Percentiles rank a stretch among this genome's conserved stretches.
These are phyloP conservation scores for Agrochola macilenta DNA, from an alignment of 2,888 invertebrate species.

Conservation along the genomic window DNA sequence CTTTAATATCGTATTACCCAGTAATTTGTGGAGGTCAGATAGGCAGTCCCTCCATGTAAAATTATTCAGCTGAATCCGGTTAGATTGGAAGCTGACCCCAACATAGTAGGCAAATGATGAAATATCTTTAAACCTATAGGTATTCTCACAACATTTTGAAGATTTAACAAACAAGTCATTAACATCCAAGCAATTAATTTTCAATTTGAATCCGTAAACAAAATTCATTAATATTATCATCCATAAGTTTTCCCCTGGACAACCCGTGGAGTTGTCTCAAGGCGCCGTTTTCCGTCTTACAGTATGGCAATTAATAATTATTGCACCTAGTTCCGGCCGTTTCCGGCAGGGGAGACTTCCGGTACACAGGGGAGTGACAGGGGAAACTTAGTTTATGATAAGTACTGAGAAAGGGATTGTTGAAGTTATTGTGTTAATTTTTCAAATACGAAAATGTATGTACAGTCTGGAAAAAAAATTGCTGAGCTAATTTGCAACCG, in stretches of 20 bases:
- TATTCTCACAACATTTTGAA: too few species aligned
- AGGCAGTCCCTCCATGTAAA: too few species aligned
- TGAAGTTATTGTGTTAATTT: conserved; percentile 59
- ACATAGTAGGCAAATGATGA: too few species aligned
- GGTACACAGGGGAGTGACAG: conserved; percentile 64
- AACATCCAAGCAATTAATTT: conserved; percentile 71
- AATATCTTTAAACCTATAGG: too few species aligned
- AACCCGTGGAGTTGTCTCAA: conserved; percentile 81
- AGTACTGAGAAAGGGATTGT: conserved; percentile 74
- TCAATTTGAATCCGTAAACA: conserved; percentile 60
- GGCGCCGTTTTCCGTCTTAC: conserved; percentile 77
- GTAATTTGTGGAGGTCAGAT: too few species aligned
- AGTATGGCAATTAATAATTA: conserved; percentile 88
- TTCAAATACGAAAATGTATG: not conserved
- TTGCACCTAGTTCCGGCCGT: conserved; percentile 87
- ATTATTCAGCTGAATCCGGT: too few species aligned
- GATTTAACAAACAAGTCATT: conserved; percentile 32
- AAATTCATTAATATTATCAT: conserved; percentile 70
- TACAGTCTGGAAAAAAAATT: too few species aligned
- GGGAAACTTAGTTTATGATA: conserved; percentile 74
- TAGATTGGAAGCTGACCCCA: too few species aligned
- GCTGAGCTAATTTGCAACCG: too few species aligned
- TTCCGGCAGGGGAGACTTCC: conserved; percentile 82
- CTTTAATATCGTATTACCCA: too few species aligned
- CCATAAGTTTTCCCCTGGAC: conserved; percentile 65